These are phyloP conservation scores for Dascyllus trimaculatus DNA, from an alignment of 2,113 vertebrate genomes.

Conservation along the genomic window DNA sequence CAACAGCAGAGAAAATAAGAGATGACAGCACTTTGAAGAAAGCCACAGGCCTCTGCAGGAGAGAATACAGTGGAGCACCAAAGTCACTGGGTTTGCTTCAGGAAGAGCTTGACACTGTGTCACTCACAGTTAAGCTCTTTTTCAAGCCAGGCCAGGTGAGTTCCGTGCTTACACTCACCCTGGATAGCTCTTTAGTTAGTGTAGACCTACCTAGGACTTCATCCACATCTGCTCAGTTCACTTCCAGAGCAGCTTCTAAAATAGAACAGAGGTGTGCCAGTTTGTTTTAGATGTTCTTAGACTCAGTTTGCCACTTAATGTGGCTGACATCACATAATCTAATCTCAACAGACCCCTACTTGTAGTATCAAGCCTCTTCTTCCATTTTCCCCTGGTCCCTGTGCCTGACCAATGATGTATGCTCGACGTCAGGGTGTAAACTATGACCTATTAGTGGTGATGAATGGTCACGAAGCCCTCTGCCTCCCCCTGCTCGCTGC, in stretches of 20 bases:
- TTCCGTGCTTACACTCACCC: not conserved
- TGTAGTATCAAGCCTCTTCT: constrained; percentile 22
- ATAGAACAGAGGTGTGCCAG: not conserved
- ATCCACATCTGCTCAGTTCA: not conserved
- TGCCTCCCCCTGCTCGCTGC: constrained; percentile 54
- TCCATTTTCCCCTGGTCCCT: constrained; percentile 21
- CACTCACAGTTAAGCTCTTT: constrained; percentile 24
- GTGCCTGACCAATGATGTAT: constrained; percentile 66
- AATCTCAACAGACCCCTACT: constrained; percentile 43
- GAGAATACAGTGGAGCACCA: constrained; percentile 13
- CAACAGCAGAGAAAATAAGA: constrained; percentile 3
- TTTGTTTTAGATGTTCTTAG: constrained; percentile 2
- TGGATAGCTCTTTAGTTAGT: not conserved
- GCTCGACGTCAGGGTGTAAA: constrained; percentile 69
- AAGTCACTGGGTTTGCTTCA: constrained; percentile 10
- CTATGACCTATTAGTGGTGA: constrained; percentile 79
- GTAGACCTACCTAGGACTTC: not conserved
- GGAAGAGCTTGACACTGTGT: constrained; percentile 27
- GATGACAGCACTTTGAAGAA: constrained; percentile 18
- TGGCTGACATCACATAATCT: constrained; percentile 54
- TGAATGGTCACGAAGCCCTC: constrained; percentile 66
- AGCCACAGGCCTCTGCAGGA: constrained; percentile 1
- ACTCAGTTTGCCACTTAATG: constrained; percentile 8
- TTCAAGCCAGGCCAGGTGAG: constrained; percentile 12
- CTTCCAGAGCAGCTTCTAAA: not conserved